A percentile compares a stretch with the other conserved stretches of the same genome.
Conservation (phyloP, 2,888 invertebrate species). For the Cylindroiulus punctatus region DNA sequence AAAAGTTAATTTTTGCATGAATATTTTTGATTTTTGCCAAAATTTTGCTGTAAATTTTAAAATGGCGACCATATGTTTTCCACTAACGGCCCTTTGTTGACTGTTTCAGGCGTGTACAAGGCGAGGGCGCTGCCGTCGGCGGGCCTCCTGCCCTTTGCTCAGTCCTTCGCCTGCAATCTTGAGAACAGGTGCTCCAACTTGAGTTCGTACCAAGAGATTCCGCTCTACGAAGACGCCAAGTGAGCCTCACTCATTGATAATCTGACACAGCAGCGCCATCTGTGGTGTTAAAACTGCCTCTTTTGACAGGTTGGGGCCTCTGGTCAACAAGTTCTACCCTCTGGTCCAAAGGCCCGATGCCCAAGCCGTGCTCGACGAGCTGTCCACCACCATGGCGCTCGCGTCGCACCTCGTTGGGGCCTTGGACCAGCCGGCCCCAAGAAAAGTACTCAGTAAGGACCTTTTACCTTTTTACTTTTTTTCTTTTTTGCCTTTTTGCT, state of each 20-base stretch:
- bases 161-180: constrained; percentile 63
- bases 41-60: too few species aligned
- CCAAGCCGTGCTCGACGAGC: constrained; percentile 44
- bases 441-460: constrained; percentile 52
- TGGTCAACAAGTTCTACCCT: constrained; percentile 52
- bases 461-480: too few species aligned
- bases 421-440: background rate
- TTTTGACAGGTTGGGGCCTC: constrained; percentile 21
- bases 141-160: constrained; percentile 67
- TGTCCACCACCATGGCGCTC: constrained; percentile 48
- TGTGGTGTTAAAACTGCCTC: background rate
- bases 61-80: too few species aligned
- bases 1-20: too few species aligned
- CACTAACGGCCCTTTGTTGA: too few species aligned
- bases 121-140: constrained; percentile 67
- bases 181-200: constrained; percentile 54
- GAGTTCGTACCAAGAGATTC: constrained; percentile 57
- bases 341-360: constrained; percentile 50
- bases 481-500: too few species aligned
- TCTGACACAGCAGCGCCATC: background rate
- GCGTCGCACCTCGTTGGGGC: constrained; percentile 50
- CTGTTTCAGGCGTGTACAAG: constrained; percentile 62
- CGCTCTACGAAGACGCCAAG: constrained; percentile 53
- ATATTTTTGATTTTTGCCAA: too few species aligned
- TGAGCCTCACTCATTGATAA: background rate